phyloP scores from a whole-genome alignment of 1,140 invertebrate species.

The Aplysia californica region DNA sequence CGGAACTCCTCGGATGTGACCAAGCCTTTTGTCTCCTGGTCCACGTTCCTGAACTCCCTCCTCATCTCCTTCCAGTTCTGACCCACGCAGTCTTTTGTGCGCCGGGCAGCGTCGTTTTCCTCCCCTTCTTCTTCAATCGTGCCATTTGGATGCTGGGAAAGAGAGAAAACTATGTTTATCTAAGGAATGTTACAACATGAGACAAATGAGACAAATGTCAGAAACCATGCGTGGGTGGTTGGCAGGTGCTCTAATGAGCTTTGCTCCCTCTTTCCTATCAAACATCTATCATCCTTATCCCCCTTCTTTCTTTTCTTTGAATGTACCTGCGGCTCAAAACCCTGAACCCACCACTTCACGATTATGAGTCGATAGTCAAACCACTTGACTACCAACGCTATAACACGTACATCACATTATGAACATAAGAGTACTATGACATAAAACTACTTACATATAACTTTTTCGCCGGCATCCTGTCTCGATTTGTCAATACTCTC shows the following conservation, averaged over 20 bases:
- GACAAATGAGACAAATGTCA: background rate
- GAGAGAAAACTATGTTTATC: no score
- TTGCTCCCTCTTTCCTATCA: no score
- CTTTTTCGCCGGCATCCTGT: slow-evolving; percentile 31
- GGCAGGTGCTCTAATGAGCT: no score
- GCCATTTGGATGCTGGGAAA: slow-evolving; percentile 36
- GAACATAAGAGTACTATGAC: no score
- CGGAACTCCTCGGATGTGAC: slow-evolving; percentile 55
- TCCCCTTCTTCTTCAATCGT: slow-evolving; percentile 35
- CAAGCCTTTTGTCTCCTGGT: slow-evolving; percentile 40
- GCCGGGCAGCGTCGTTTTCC: slow-evolving; percentile 49
- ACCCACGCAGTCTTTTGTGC: slow-evolving; percentile 50
- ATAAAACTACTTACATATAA: background rate
- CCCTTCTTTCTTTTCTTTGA: no score
- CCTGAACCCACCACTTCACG: no score
- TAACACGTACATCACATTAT: no score
- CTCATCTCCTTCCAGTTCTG: slow-evolving; percentile 65
- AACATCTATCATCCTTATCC: no score
- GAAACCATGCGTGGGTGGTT: no score
- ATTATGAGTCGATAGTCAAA: no score
- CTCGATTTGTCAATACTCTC: slow-evolving; percentile 24
- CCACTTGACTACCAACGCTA: no score
- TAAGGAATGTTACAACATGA: slow-evolving; percentile 13
- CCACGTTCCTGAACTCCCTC: slow-evolving; percentile 47
- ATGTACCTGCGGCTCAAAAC: no score